Base-by-base conservation (phyloP, 2,113 vertebrate species). In the Nasalis larvatus region DNA sequence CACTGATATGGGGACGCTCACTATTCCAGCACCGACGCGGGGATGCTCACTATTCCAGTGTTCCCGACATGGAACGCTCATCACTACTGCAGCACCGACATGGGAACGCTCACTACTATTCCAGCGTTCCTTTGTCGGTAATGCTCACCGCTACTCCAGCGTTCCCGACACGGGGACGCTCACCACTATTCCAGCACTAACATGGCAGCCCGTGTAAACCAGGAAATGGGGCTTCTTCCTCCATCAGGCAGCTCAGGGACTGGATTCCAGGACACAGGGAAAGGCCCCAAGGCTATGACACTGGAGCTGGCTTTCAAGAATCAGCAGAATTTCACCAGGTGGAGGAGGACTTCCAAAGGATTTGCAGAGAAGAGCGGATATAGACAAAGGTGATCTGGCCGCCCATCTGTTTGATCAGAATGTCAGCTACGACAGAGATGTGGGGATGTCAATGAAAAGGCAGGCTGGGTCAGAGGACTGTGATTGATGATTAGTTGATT, bases 161-260 rank as follows among this genome's bases (percentile, higher is more conserved):
- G 11, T 17, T 52, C 49, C 4, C 0, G 3, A 66, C 63, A 16
- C 4, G 4, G 30, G 63, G 11, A 63, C 0, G 2, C 60, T 63
- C 52, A 20, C 52, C 11, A 30, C 1, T 68, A 35, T 35, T 68
- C 66, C 66, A 35, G 32, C 32, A 68, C 14, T 13, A 3, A 4
- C 66, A 17, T 2, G 66, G 66, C 17, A n/a, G 32, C 66, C 66
- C 3, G 8, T 1, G 6, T n/a, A 68, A n/a, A 35, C 32, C 66
- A 35, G 16, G 1, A 54, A 40, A 27, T 40, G 68, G 45, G 21
- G 85, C 66, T 52, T 23, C 27, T 30, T 40, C 35, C n/a, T 20
- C 47, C 47, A 40, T 35, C 3, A 8, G 40, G 4, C 66, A 68
- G 66, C 32, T 16, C 6, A 6, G 40, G 18, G 25, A 13, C 12